A percentile compares a stretch with the other conserved stretches of the same genome.
phyloP scores from a whole-genome alignment of 2,113 vertebrate genomes.

The Tyto alba region DNA sequence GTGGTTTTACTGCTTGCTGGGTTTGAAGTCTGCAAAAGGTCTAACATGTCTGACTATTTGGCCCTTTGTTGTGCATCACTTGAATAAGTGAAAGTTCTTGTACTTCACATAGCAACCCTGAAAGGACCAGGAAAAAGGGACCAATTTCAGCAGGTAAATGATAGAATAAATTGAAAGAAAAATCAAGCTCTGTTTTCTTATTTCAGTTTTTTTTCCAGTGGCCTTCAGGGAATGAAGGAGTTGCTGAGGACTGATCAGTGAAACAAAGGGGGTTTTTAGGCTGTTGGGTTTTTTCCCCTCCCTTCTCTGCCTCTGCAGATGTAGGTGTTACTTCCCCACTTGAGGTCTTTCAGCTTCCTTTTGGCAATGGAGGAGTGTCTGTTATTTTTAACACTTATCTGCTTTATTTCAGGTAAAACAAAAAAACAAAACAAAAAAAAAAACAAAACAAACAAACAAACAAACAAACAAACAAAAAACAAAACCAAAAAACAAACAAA shows the following conservation, averaged over 20 bases:
- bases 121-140: not conserved
- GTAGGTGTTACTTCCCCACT: not conserved
- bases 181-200: not conserved
- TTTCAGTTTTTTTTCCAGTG: not conserved
- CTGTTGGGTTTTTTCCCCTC: not conserved
- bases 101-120: not conserved
- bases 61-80: not conserved
- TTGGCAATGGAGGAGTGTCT: not conserved
- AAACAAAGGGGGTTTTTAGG: not conserved
- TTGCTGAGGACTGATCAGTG: not conserved
- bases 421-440: no score
- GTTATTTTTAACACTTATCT: not conserved
- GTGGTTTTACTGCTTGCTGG: not conserved
- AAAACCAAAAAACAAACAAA: no score
- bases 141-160: not conserved
- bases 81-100: not conserved
- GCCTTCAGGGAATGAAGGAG: not conserved
- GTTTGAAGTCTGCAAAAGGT: not conserved
- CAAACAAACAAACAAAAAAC: no score
- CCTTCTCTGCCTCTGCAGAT: not conserved
- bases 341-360: not conserved
- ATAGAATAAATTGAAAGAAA: not conserved
- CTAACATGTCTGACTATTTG: not conserved
- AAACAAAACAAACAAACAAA: no score
- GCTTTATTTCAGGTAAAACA: not conserved